phyloP scores from a whole-genome alignment of 1,140 invertebrate genomes.

The Lepidurus arcticus region DNA sequence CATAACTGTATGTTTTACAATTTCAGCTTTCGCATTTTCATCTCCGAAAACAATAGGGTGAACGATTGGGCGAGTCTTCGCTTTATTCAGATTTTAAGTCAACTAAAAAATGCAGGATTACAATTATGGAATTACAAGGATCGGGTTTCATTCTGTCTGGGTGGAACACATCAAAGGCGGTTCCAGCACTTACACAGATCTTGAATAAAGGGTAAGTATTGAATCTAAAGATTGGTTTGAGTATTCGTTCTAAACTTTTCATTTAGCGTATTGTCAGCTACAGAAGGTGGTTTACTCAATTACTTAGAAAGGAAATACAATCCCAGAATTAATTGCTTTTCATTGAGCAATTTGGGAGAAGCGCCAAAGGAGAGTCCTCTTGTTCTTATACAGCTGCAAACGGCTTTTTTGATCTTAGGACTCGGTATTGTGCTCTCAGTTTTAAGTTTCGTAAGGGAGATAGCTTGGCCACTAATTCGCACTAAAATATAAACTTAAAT shows the following conservation, averaged over 20 bases:
- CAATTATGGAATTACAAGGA: not conserved
- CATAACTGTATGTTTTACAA: not conserved
- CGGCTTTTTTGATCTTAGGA: not conserved
- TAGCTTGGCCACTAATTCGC: no score
- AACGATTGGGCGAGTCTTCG: not conserved
- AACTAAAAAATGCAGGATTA: not conserved
- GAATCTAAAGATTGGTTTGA: no score
- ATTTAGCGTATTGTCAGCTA: not conserved
- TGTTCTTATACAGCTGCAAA: not conserved
- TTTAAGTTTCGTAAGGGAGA: not conserved
- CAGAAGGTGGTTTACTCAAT: not conserved
- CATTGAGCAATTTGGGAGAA: not conserved
- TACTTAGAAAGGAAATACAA: not conserved
- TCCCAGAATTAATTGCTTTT: not conserved
- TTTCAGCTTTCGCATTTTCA: not conserved
- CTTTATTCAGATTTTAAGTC: not conserved
- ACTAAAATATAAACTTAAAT: no score
- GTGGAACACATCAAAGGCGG: not conserved
- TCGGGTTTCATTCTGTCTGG: not conserved
- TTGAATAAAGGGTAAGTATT: not conserved
- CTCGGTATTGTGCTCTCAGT: not conserved
- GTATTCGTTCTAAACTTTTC: not conserved
- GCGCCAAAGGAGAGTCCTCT: not conserved
- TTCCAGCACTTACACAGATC: not conserved
- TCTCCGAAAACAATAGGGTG: not conserved